Base-by-base conservation (phyloP, 2,113 vertebrate genomes). In the Crocuta crocuta region DNA sequence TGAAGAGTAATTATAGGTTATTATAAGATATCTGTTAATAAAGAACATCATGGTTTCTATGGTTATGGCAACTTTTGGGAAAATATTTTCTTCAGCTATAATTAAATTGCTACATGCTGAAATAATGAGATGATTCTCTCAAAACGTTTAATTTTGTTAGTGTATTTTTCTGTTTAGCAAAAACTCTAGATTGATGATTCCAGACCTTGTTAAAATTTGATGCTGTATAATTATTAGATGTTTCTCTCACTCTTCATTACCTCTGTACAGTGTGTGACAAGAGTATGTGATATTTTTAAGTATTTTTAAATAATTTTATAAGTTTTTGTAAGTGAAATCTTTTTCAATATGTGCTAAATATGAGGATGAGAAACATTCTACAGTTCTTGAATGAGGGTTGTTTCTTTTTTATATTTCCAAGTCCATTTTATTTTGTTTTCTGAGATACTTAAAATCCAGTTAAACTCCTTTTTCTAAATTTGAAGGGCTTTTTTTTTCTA, bases 341-440 rank as follows among this genome's bases (percentile, higher is more conserved):
- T 33, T 28, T 50, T 35, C 0, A 13, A 10, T 65, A 66, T 50
- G 4, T 88, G 4, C 13, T 10, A 58, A 7, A 80, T 95, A 90
- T 74, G 28, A 88, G n/a, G 55, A 28, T 65, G 61, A 74, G 19
- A 95, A 91, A 88, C 21, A 17, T 68, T 84, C 28, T 89, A 70
- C 5, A 48, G 19, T 63, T 58, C 26, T 71, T 71, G 17, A 96
- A 73, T 73, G 63, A 63, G 12, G 1, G 15, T 16, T 66, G 26
- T 43, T 93, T 43, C 43, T 89, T 31, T 21, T 55, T 55, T n/a
- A 50, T 55, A 88, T 83, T 87, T 63, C 7, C 7, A 71, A 50
- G 10, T 71, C 26, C 24, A 53, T 96, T 86, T n/a, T 17, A 61
- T 81, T 94, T 79, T 94, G 11, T 86, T 92, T 89, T 89, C 53